Conservation (phyloP, 1,140 invertebrate species). For the Eciton burchellii region DNA sequence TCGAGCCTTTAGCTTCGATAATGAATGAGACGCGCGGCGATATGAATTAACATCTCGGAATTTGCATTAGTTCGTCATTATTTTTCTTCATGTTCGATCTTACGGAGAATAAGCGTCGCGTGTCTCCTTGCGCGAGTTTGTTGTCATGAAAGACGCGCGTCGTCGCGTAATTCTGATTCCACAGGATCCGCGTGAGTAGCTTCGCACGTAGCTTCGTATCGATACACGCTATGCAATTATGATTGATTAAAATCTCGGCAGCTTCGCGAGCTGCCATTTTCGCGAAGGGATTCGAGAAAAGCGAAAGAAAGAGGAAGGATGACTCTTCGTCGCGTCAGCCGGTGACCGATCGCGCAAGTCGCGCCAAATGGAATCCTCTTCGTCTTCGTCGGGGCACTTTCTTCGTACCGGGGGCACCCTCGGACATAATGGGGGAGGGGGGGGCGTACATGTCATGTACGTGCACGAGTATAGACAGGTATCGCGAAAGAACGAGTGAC, state of each 20-base stretch:
- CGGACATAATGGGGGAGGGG: constrained; percentile 25
- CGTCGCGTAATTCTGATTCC: no score
- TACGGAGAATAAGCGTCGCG: background rate
- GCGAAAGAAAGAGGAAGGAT: constrained; percentile 32
- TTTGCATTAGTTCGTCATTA: background rate
- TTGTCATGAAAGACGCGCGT: no score
- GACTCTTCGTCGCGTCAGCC: constrained; percentile 56
- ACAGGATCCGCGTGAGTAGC: background rate
- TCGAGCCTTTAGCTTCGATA: background rate
- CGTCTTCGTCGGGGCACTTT: constrained; percentile 61
- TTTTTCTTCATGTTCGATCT: background rate
- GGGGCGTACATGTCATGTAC: constrained; percentile 3
- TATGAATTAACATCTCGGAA: background rate
- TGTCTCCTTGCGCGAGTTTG: no score
- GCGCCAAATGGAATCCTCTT: constrained; percentile 69
- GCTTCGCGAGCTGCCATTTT: constrained; percentile 11
- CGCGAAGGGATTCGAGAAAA: constrained; percentile 37
- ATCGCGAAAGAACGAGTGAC: constrained; percentile 68
- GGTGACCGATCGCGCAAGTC: constrained; percentile 65
- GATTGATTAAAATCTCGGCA: constrained; percentile 34
- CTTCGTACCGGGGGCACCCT: background rate
- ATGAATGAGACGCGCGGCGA: background rate
- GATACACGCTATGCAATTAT: constrained; percentile 14
- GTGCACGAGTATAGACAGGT: constrained; percentile 66
- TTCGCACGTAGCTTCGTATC: background rate